These are phyloP conservation scores for Melitaea athalia DNA, from an alignment of 2,888 invertebrate genomes.

Conservation along the genomic window DNA sequence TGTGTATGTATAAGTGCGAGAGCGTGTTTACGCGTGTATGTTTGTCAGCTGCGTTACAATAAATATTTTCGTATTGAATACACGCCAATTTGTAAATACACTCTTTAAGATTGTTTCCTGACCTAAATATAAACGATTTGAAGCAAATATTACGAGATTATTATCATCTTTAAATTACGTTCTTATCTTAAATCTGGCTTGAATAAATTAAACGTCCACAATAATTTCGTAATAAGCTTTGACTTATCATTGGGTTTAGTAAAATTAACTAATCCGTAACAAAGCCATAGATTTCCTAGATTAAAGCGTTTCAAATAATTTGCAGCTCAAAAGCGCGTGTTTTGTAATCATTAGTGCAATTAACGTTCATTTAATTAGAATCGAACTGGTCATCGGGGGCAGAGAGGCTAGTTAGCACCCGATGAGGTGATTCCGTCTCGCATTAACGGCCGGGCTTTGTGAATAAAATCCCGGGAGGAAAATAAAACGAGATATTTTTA, in stretches of 20 bases:
- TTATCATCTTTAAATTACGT: too few relatives aligned
- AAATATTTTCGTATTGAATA: too few relatives aligned
- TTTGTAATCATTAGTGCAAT: conserved; percentile 14
- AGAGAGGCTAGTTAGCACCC: conserved; percentile 33
- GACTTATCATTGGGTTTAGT: background rate
- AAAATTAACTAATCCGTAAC: background rate
- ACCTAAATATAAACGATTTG: too few relatives aligned
- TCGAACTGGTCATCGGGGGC: conserved; percentile 25
- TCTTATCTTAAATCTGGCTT: too few relatives aligned
- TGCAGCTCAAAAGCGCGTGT: background rate
- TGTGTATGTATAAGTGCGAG: too few relatives aligned
- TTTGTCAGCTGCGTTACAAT: too few relatives aligned
- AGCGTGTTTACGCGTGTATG: too few relatives aligned
- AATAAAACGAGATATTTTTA: conserved; percentile 38
- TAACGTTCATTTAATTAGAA: conserved; percentile 24
- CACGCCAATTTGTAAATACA: too few relatives aligned
- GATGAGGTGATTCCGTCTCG: conserved; percentile 33
- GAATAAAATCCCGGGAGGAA: conserved; percentile 37
- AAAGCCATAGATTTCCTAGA: background rate
- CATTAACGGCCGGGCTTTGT: conserved; percentile 29
- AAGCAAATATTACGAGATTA: too few relatives aligned
- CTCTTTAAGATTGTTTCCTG: too few relatives aligned
- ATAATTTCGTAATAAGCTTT: background rate
- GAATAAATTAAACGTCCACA: background rate
- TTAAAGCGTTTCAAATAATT: conserved; percentile 10